phyloP scores from a whole-genome alignment of 1,140 invertebrate species.

The Leucophenga varia region DNA sequence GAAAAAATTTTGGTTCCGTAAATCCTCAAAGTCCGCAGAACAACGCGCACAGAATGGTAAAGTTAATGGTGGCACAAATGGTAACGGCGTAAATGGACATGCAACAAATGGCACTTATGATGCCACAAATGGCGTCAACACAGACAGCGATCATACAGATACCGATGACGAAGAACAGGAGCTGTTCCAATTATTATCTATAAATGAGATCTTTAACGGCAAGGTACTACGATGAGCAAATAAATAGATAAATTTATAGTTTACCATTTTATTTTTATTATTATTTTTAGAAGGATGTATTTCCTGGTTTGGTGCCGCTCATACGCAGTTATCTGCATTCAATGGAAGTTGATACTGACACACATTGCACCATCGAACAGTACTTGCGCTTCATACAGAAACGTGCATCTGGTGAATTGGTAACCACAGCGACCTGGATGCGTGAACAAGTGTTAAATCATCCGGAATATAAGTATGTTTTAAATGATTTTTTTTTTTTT shows the following conservation, averaged over 20 bases:
- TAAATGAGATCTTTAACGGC: slow-evolving; percentile 97
- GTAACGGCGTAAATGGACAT: slow-evolving; percentile 52
- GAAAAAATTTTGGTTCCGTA: slow-evolving; percentile 91
- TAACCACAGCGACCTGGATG: slow-evolving; percentile 91
- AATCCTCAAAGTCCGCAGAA: slow-evolving; percentile 60
- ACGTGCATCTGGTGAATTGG: slow-evolving; percentile 81
- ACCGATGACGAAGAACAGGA: slow-evolving; percentile 42
- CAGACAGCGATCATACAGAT: slow-evolving; percentile 42
- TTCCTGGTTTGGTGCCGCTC: slow-evolving; percentile 92
- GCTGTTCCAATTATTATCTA: slow-evolving; percentile 68
- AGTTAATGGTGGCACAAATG: slow-evolving; percentile 22
- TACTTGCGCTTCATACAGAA: slow-evolving; percentile 94
- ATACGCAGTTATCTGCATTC: slow-evolving; percentile 90
- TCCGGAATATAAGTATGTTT: slow-evolving; percentile 79
- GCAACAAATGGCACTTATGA: slow-evolving; percentile 50
- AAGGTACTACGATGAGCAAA: slow-evolving; percentile 67
- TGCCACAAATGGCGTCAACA: slow-evolving; percentile 27
- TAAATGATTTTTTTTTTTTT: slow-evolving; percentile 2
- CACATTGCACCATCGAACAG: slow-evolving; percentile 94
- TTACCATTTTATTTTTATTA: slow-evolving; percentile 15
- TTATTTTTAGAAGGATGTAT: slow-evolving; percentile 66
- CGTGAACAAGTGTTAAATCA: slow-evolving; percentile 87
- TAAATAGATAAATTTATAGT: neutral
- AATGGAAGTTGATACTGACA: slow-evolving; percentile 95
- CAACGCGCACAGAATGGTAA: slow-evolving; percentile 20